Conservation (phyloP, 1,140 invertebrate species). For the Polypedilum vanderplanki region DNA sequence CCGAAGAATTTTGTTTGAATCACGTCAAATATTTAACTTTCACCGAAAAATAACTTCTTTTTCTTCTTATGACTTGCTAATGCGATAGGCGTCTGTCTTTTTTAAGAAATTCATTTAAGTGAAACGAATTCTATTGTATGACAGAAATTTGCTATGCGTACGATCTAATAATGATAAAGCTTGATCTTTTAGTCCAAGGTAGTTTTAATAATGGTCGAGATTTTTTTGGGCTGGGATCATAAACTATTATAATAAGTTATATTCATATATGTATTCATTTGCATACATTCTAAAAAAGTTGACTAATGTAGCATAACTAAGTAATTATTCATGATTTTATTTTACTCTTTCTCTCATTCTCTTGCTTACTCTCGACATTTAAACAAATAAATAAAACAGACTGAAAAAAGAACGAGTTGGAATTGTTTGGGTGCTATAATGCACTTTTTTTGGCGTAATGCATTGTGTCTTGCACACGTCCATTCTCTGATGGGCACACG, state of each 20-base stretch:
- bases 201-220: not conserved
- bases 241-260: not conserved
- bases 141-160: not conserved
- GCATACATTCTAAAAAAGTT: not conserved
- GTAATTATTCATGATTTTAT: slow-evolving; percentile 28
- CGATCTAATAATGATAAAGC: not conserved
- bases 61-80: not conserved
- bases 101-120: not conserved
- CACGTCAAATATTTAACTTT: slow-evolving; percentile 7
- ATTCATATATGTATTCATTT: not conserved
- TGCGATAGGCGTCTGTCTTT: not conserved
- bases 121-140: not conserved
- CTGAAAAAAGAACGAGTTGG: no score
- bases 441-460: slow-evolving; percentile 7
- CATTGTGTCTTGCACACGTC: slow-evolving; percentile 3
- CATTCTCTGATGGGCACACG: not conserved
- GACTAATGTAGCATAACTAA: slow-evolving; percentile 27
- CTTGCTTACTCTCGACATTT: no score
- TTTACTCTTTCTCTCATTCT: not conserved
- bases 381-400: no score
- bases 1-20: not conserved
- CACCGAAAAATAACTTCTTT: not conserved
- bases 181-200: not conserved
- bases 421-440: not conserved
- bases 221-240: not conserved